A percentile compares a stretch with the other conserved stretches of the same genome.
These are phyloP conservation scores for Eunapius fragilis DNA, from an alignment of 37 sponge, comb jelly and placozoan genomes.

Conservation along the genomic window DNA sequence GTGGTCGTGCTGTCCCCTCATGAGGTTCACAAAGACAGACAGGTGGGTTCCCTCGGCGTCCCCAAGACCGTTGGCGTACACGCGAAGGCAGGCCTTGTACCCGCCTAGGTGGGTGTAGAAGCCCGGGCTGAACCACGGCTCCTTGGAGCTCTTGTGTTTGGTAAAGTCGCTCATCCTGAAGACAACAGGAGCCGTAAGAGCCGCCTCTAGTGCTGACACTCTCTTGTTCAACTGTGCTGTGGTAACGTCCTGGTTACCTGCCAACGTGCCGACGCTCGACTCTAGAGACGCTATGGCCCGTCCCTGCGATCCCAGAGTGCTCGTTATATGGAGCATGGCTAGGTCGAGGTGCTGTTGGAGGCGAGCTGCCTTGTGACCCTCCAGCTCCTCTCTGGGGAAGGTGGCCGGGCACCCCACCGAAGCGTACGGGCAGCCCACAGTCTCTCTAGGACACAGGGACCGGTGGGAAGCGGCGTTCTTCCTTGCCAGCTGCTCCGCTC, in stretches of 20 bases:
- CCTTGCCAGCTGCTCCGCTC: background rate
- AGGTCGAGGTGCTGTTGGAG: background rate
- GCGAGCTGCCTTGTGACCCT: background rate
- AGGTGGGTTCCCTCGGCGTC: constrained; percentile 26
- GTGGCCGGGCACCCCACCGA: background rate
- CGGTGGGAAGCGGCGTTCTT: background rate
- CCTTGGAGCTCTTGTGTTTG: background rate
- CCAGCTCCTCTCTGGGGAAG: background rate
- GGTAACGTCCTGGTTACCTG: background rate
- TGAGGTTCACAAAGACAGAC: constrained; percentile 43
- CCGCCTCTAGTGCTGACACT: background rate
- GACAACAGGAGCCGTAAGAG: constrained; percentile 8
- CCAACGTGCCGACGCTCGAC: background rate
- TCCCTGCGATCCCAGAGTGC: background rate
- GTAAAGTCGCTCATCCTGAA: constrained; percentile 27
- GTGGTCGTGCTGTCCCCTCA: constrained; percentile 61
- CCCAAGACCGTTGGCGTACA: constrained; percentile 17
- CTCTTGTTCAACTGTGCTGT: background rate
- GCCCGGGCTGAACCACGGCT: constrained; percentile 37
- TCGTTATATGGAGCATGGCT: background rate
- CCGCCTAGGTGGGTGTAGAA: constrained; percentile 63
- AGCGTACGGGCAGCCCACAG: background rate
- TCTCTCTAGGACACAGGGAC: background rate
- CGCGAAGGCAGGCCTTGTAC: constrained; percentile 47
- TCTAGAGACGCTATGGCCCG: background rate